Evolutionary conservation across 2,113 vertebrate species (phyloP).

Genomic region (cattle (Bos taurus)): ARS-UCD2.0 NC_037348.1:10709501-10710000

Average conservation of each 20-base stretch:
- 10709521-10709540: background rate
- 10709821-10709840: background rate
- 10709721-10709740: background rate
- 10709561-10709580: background rate
- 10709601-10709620: too few species aligned
- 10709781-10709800: background rate
- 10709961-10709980: background rate
- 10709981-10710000: rapidly evolving
- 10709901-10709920: background rate
- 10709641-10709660: background rate
- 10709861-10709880: too few species aligned
- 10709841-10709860: background rate
- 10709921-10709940: background rate
- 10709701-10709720: background rate
- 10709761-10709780: background rate
- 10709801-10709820: background rate
- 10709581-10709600: background rate
- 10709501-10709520: background rate
- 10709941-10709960: background rate
- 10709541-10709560: background rate
- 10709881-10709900: background rate
- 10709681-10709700: background rate
- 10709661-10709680: background rate
- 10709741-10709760: background rate
- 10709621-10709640: background rate